Evolutionary conservation across 64 coral and sea anemone species (phyloP).

Genomic region (Orbicella faveolata): DNA sequence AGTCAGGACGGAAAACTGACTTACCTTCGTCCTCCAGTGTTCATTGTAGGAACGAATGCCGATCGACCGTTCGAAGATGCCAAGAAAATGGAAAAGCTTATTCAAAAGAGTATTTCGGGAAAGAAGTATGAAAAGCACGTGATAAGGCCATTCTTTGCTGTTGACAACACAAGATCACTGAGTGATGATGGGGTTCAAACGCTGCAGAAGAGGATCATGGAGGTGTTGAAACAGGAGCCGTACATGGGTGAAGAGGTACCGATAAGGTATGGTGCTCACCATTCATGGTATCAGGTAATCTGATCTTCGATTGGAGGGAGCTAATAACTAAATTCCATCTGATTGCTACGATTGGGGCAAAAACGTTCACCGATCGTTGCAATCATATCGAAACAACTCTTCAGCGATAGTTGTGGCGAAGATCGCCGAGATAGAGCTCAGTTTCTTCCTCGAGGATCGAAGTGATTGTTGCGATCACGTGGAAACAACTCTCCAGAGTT

Average conservation of each 20-base stretch:
- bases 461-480: too few species aligned
- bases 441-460: too few species aligned
- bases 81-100: constrained; percentile 43
- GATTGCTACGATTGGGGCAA: too few species aligned
- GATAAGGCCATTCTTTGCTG: constrained; percentile 54
- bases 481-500: too few species aligned
- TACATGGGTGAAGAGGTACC: constrained; percentile 79
- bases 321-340: too few species aligned
- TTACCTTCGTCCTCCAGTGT: constrained; percentile 1
- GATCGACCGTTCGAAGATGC: constrained; percentile 21
- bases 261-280: not conserved
- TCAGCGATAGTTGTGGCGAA: too few species aligned
- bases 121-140: constrained; percentile 54
- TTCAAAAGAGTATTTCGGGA: constrained; percentile 49
- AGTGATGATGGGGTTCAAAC: constrained; percentile 45
- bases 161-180: constrained; percentile 53
- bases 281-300: too few species aligned
- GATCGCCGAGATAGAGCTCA: too few species aligned
- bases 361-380: too few species aligned
- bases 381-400: too few species aligned
- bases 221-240: constrained; percentile 59
- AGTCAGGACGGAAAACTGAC: not conserved
- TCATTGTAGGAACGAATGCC: constrained; percentile 2
- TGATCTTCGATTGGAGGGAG: too few species aligned
- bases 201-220: constrained; percentile 43